Base-by-base conservation (phyloP, 2,888 invertebrate genomes). In the Agriotes lineatus region DNA sequence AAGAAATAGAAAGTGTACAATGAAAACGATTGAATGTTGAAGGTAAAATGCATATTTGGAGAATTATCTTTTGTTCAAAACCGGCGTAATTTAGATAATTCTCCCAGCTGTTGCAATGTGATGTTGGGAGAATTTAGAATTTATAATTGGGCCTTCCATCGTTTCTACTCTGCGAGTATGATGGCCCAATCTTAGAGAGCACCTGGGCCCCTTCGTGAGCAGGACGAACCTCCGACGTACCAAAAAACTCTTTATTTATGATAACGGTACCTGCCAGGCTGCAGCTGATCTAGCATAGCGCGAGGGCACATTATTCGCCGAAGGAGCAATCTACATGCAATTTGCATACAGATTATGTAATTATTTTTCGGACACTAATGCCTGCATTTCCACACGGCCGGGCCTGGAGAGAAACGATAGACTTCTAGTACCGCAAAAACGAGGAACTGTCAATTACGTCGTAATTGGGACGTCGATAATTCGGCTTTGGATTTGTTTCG, bases 181-280 rank as follows among this genome's bases (percentile, higher is more conserved):
- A n/a, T n/a, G n/a, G n/a, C n/a, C n/a, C n/a, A 42, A 42, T 42
- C 42, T 42, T 48, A 22, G 48, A 48, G 22, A 22, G 22, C 48
- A 48, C 48, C 48, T 14, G 48, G 22, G 12, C 6, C n/a, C 14
- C 48, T 48, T 48, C 16, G n/a, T n/a, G n/a, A 14, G 45, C 16
- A 22, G 2, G 48, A 7, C 48, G 6, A 25, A 25, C n/a, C n/a
- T n/a, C n/a, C 25, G 25, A 25, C 3, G 25, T 25, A 25, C 25
- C 3, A 25, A 25, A 48, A 48, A 48, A 48, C 42, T 42, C 42
- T 3, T 42, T 42, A 42, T 42, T 42, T 48, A 12, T 16, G 22
- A 12, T 48, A 48, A 48, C 48, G 48, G 48, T 20, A 48, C 10
- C 25, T 9, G 12, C n/a, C n/a, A 12, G 22, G 48, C 22, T 22